These are phyloP conservation scores for Percina caprodes DNA, from an alignment of 2,113 vertebrate species.

Conservation along the genomic window DNA sequence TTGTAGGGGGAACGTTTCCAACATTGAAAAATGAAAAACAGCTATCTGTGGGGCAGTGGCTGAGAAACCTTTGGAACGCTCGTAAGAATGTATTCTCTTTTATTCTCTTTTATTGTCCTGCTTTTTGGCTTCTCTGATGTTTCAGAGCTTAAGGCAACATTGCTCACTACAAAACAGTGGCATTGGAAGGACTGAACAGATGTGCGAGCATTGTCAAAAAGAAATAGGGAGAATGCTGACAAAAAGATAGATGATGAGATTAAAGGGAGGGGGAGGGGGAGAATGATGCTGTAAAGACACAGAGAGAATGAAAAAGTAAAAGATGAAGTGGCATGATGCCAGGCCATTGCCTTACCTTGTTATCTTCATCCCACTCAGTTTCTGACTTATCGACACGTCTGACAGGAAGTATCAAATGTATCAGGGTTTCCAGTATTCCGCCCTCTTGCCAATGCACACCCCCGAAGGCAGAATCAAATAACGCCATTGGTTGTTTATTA, in stretches of 20 bases:
- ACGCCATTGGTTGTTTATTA: slow-evolving; percentile 27
- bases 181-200: slow-evolving; percentile 46
- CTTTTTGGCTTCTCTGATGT: slow-evolving; percentile 61
- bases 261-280: slow-evolving; percentile 55
- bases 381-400: slow-evolving; percentile 55
- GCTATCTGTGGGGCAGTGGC: slow-evolving; percentile 61
- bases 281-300: slow-evolving; percentile 64
- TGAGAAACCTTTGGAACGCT: slow-evolving; percentile 61
- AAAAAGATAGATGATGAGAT: slow-evolving; percentile 71
- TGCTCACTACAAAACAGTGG: slow-evolving; percentile 50
- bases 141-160: slow-evolving; percentile 62
- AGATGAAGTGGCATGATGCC: slow-evolving; percentile 51
- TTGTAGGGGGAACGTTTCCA: slow-evolving; percentile 42
- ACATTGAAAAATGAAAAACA: slow-evolving; percentile 64
- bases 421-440: slow-evolving; percentile 31
- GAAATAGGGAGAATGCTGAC: slow-evolving; percentile 56
- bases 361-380: slow-evolving; percentile 65
- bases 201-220: slow-evolving; percentile 37
- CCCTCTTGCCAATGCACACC: slow-evolving; percentile 13
- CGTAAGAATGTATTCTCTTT: slow-evolving; percentile 65
- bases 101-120: slow-evolving; percentile 71
- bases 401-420: slow-evolving; percentile 47
- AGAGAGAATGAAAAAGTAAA: slow-evolving; percentile 51
- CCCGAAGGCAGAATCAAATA: slow-evolving; percentile 26
- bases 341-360: slow-evolving; percentile 57